phyloP scores from a whole-genome alignment of 2,888 invertebrate species.

The Tinea semifulvella region DNA sequence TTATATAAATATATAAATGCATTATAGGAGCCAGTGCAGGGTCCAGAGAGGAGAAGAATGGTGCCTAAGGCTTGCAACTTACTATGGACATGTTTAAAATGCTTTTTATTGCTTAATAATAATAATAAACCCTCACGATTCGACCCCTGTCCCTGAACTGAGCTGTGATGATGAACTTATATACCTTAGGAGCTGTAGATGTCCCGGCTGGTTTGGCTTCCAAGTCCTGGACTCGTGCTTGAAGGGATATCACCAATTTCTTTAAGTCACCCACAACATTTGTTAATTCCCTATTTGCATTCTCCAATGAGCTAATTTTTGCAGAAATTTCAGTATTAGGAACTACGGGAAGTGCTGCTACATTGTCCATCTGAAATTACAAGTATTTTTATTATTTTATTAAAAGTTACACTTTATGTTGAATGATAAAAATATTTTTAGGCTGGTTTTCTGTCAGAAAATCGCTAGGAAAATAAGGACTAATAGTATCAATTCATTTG shows the following conservation, averaged over 20 bases:
- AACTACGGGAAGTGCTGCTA: constrained; percentile 64
- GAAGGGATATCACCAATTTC: constrained; percentile 53
- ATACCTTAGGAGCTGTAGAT: constrained; percentile 33
- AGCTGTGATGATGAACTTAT: not conserved
- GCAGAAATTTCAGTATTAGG: constrained; percentile 64
- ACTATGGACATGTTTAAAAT: no score
- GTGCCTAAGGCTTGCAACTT: no score
- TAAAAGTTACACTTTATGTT: no score
- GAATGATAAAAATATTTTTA: no score
- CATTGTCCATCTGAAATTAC: constrained; percentile 70
- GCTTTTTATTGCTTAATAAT: no score
- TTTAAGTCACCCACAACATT: constrained; percentile 54
- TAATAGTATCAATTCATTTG: no score
- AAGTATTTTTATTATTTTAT: no score
- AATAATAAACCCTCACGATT: no score
- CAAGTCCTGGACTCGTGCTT: constrained; percentile 48
- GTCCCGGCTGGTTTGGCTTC: constrained; percentile 30
- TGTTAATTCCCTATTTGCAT: constrained; percentile 64
- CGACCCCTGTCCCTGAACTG: no score
- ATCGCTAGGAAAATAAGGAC: no score
- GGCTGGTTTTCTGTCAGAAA: no score
- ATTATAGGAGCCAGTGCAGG: not conserved
- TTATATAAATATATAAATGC: not conserved
- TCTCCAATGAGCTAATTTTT: constrained; percentile 65
- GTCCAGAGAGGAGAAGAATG: no score